Base-by-base conservation (phyloP, 2,888 invertebrate genomes). In the Coelinius sp. region DNA sequence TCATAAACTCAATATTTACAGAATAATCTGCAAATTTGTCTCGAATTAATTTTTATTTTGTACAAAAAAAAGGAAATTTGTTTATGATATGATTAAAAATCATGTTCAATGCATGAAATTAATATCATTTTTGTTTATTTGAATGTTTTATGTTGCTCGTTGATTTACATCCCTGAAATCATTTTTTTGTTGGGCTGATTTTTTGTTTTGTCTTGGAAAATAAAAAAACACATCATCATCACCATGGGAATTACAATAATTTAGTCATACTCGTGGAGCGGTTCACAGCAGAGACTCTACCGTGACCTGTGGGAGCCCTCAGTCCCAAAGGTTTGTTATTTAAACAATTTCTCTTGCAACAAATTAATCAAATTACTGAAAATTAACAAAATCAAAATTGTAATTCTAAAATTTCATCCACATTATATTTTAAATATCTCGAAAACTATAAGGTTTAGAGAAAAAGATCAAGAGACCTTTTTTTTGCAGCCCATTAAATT, bases 251-350 rank as follows among this genome's bases (percentile, higher is more conserved):
- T 53, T 25, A n/a, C 12, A 38, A 52, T 35, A 35, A 64, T 63
- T 44, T 91, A 95, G 92, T 94, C 94, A 80, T 93, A 93, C 83
- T 95, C 95, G 73, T 94, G 95, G 93, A 94, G 93, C 82, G 95
- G 95, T 64, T 94, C 95, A 12, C 93, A 93, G 83, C 92, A 92
- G 82, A 92, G 95, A 52, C 90, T 94, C 75, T 93, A 94, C 81
- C 91, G 91, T 88, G 91, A 92, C 81, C 80, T 89, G 82, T 91
- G 91, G 91, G 91, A 92, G 87, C 90, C 90, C 62, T 85, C 88
- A 78, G 79, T 80, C 79, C 88, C 85, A 46, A 89, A 89, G 88
- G 89, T 89, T 88, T 88, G 89, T 86, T 44, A 27, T 46, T 38
- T 56, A 56, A 52, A 27, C 14, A 78, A 78, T 80, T 76, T 83